Evolutionary conservation across 2,113 vertebrate genomes (phyloP).

Genomic region (Syrrhaptes paradoxus): DNA sequence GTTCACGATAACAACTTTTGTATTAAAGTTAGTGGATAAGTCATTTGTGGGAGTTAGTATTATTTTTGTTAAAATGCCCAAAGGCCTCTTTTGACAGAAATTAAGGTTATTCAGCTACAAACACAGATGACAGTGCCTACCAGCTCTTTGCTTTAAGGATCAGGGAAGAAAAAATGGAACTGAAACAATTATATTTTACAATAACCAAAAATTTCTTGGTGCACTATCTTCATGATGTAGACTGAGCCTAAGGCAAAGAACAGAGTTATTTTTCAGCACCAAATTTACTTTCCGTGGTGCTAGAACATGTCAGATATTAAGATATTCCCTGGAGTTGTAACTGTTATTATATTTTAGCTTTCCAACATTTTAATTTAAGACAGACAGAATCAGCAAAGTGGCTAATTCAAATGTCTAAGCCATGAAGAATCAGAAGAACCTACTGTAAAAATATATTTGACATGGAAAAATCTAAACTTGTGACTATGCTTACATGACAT

Average conservation of each 20-base stretch:
- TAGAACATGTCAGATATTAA: not conserved
- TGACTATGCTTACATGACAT: not conserved
- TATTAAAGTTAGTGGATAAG: conserved; percentile 53
- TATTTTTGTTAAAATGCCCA: conserved; percentile 33
- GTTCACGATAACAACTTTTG: conserved; percentile 72
- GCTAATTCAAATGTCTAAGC: not conserved
- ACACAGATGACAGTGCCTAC: not conserved
- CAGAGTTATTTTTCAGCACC: not conserved
- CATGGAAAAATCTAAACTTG: not conserved
- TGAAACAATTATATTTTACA: conserved; percentile 21
- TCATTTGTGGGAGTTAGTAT: conserved; percentile 49
- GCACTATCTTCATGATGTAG: not conserved
- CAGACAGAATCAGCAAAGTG: not conserved
- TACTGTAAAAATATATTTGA: not conserved
- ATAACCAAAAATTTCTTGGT: not conserved
- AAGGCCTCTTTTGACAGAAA: not conserved
- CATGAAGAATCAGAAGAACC: not conserved
- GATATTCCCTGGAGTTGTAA: not conserved
- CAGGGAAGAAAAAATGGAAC: not conserved
- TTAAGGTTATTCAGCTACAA: not conserved
- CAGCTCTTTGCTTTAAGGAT: conserved; percentile 28
- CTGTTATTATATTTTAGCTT: not conserved
- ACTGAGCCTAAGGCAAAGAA: conserved; percentile 16
- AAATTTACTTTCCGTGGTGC: not conserved
- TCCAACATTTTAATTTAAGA: not conserved